phyloP scores from a whole-genome alignment of 2,113 vertebrate genomes.

The Engraulis encrasicolus region DNA sequence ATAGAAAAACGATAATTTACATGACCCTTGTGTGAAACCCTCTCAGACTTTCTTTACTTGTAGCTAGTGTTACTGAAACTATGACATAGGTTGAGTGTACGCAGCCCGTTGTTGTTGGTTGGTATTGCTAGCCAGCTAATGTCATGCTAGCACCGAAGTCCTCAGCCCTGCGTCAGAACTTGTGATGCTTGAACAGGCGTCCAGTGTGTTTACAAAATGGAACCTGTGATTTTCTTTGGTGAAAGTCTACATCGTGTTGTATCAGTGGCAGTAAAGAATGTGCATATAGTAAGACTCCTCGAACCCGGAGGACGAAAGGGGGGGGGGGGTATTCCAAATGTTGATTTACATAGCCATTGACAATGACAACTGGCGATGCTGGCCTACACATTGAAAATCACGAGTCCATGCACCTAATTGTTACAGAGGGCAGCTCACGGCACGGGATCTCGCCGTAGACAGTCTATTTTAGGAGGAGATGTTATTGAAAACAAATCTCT shows the following conservation, averaged over 20 bases:
- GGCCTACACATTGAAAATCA: not conserved
- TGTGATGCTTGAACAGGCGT: not conserved
- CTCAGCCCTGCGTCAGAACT: conserved; percentile 15
- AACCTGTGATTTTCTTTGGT: not conserved
- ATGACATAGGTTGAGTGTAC: not conserved
- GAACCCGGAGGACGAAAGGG: not conserved
- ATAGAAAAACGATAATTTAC: not conserved
- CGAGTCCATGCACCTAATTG: not conserved
- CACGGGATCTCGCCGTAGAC: not conserved
- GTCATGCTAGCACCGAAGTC: not conserved
- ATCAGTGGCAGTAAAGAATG: not conserved
- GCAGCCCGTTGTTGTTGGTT: not conserved
- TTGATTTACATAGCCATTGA: not conserved
- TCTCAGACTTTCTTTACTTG: not conserved
- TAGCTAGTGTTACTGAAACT: not conserved
- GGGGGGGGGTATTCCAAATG: not conserved
- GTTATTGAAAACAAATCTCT: conserved; percentile 1
- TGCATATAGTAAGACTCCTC: no score
- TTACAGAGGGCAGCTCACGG: not conserved
- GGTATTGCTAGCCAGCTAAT: not conserved
- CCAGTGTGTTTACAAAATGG: not conserved
- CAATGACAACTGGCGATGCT: not conserved
- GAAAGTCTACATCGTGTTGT: not conserved
- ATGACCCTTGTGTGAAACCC: not conserved
- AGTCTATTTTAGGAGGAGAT: not conserved